Conservation (phyloP, 2,888 invertebrate species). For the Agrotis puta region DNA sequence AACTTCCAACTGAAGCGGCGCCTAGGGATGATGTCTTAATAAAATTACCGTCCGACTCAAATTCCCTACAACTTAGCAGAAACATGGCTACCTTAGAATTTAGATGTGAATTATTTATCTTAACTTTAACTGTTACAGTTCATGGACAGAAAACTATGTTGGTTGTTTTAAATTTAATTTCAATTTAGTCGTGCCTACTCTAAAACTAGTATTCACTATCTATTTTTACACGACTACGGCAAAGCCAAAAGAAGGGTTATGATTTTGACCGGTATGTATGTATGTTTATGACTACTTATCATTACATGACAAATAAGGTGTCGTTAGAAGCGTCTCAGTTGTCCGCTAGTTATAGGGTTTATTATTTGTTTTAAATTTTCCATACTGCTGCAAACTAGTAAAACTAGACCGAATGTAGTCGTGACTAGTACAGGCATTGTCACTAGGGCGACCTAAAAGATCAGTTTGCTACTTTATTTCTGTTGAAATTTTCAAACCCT, state of each 20-base stretch:
- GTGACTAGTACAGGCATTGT: too few species aligned
- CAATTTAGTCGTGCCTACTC: background rate
- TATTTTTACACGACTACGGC: too few species aligned
- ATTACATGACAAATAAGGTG: too few species aligned
- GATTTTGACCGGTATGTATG: too few species aligned
- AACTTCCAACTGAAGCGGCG: conserved; percentile 19
- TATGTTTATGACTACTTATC: too few species aligned
- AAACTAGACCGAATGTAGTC: background rate
- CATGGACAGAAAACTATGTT: background rate
- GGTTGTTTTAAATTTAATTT: background rate
- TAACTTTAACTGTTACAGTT: background rate
- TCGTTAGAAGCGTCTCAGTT: too few species aligned
- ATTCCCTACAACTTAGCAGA: conserved; percentile 18
- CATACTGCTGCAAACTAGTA: too few species aligned
- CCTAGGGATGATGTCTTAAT: conserved; percentile 33
- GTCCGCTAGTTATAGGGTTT: too few species aligned
- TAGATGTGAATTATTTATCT: conserved; percentile 10
- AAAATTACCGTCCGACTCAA: conserved; percentile 23
- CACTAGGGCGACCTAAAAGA: background rate
- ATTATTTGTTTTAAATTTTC: too few species aligned
- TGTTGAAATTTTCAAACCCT: background rate
- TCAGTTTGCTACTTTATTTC: background rate
- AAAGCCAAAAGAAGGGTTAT: too few species aligned
- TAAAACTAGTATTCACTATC: background rate
- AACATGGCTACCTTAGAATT: conserved; percentile 23